Evolutionary conservation across 2,113 vertebrate species (phyloP), one percentile per base, ranked within the genome.

Genomic region (Petromus typicus): DNA sequence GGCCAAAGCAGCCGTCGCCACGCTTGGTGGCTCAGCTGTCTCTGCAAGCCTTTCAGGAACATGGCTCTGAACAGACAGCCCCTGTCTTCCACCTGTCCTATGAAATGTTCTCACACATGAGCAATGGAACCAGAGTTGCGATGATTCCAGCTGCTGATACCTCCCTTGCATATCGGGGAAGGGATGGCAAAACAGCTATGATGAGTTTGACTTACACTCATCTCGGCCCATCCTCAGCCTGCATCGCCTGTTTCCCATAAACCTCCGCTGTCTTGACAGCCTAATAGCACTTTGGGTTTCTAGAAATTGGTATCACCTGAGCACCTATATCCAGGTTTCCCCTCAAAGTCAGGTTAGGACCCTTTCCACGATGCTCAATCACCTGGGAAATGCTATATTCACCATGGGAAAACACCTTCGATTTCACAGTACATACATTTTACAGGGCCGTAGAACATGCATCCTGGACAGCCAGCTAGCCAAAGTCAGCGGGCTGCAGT

Each of bases 101-200:
- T 79, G 4, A 40, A 90, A 18, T 34, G 61, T 34, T 27, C 5
- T 34, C 34, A 0, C n/a, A 2, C 14, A 22, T 22, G 27, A 20
- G 5, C 8, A 14, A 2, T 0, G 43, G 23, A 59, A 37, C 14
- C 0, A 37, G 11, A 23, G 7, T 18, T 45, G 51, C 30, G 32
- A 22, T 22, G 32, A 30, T 71, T 73, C 81, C 45, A 37, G 32
- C 23, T 66, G 22, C 13, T 17, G 1, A 67, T 54, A 23, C 3
- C 1, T 73, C 45, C 56, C 30, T 54, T 32, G 3, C 5, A 27
- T 40, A 16, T 30, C 4, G 18, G 2, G 10, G 5, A 43, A 54
- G 71, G 11, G 43, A 7, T 22, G 37, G 16, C 34, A 40, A 59
- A 25, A 0, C 12, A 12, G 86, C 61, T 12, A 3, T 37, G 7